These are phyloP conservation scores for Phaethornis superciliosus DNA, from an alignment of 2,113 vertebrate genomes.

Conservation along the genomic window DNA sequence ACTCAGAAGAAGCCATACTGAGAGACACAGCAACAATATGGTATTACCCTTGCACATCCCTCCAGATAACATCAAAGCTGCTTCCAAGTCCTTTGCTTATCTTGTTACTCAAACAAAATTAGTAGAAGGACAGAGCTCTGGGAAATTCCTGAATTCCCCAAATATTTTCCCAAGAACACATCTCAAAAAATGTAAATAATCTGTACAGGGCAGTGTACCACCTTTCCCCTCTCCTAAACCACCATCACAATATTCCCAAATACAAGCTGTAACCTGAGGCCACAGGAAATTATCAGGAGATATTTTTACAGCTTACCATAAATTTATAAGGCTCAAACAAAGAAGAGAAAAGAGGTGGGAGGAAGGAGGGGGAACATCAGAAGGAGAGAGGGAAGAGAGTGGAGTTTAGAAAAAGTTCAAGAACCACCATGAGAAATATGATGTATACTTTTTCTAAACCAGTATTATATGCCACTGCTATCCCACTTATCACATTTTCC, in stretches of 20 bases:
- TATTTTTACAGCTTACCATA: slow-evolving; percentile 1
- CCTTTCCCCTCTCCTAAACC: background rate
- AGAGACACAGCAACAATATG: background rate
- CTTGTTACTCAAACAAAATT: background rate
- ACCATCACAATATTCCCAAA: background rate
- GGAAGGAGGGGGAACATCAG: background rate
- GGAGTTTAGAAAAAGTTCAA: background rate
- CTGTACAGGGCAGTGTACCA: background rate
- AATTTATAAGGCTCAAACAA: background rate
- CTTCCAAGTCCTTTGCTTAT: background rate
- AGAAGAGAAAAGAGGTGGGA: background rate
- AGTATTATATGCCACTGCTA: background rate
- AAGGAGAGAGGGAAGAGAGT: background rate
- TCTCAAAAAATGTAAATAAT: slow-evolving; percentile 14
- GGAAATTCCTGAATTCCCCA: background rate
- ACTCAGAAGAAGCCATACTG: background rate
- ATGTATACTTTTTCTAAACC: background rate
- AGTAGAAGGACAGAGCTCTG: background rate
- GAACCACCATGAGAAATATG: background rate
- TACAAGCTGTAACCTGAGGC: background rate
- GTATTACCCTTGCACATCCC: background rate
- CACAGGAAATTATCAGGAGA: slow-evolving; percentile 16
- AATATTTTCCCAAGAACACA: slow-evolving; percentile 23
- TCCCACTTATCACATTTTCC: background rate
- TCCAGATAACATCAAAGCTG: slow-evolving; percentile 12